Evolutionary conservation across 92 coral and sea anemone genomes (phyloP).

Genomic region (Chrysogorgia sp.): DNA sequence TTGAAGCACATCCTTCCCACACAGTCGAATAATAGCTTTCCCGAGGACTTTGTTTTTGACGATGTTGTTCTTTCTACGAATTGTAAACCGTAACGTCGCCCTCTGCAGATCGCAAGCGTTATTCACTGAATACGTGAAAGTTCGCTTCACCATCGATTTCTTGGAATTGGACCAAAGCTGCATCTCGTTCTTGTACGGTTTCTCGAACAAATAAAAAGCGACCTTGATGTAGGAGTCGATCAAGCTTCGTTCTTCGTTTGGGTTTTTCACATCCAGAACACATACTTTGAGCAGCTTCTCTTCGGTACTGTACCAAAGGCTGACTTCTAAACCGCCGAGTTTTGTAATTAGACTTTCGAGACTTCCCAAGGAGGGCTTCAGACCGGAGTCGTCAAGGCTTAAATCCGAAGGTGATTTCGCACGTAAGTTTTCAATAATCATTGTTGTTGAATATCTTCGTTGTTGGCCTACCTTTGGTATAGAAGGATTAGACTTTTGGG

Average conservation of each 20-base stretch:
- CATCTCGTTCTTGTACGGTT: constrained; percentile 40
- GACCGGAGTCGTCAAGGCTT: neutral
- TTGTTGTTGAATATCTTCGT: constrained; percentile 20
- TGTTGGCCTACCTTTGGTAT: neutral
- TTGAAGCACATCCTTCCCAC: neutral
- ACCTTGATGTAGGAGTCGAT: constrained; percentile 33
- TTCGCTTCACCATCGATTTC: constrained; percentile 28
- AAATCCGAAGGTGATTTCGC: neutral
- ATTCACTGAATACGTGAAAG: constrained; percentile 17
- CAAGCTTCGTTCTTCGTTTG: constrained; percentile 29
- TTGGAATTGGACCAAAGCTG: constrained; percentile 26
- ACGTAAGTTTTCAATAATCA: constrained; percentile 3
- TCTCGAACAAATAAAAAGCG: constrained; percentile 26
- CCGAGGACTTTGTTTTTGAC: constrained; percentile 2
- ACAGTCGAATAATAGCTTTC: constrained; percentile 19
- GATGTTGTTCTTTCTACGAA: constrained; percentile 18
- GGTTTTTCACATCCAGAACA: constrained; percentile 4
- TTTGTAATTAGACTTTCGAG: neutral
- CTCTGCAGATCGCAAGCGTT: constrained; percentile 7
- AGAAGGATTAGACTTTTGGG: neutral
- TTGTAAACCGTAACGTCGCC: constrained; percentile 10
- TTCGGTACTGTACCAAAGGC: constrained; percentile 18
- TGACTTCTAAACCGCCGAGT: constrained; percentile 9
- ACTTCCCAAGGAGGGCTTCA: constrained; percentile 3
- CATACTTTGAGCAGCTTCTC: constrained; percentile 25